These are phyloP conservation scores for Myotis yumanensis DNA, from an alignment of 2,113 vertebrate genomes.

Conservation along the genomic window DNA sequence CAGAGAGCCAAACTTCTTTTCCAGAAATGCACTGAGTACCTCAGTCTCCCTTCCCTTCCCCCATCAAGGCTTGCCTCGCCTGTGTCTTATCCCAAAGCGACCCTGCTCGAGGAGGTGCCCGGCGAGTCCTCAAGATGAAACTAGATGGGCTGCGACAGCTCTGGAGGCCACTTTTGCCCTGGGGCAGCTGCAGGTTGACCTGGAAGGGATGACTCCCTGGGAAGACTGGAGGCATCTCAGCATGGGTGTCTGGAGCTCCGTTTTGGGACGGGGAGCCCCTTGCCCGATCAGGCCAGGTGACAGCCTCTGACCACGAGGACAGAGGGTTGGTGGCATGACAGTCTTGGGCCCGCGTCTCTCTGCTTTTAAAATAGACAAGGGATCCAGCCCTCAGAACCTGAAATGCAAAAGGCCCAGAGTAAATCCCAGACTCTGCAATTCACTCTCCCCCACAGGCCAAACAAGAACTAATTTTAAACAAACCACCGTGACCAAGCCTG, in stretches of 20 bases:
- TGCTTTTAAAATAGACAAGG: background rate
- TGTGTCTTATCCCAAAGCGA: background rate
- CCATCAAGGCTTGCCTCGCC: background rate
- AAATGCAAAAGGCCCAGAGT: background rate
- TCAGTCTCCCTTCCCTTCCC: too few species aligned
- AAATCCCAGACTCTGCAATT: constrained; percentile 37
- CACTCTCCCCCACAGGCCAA: constrained; percentile 40
- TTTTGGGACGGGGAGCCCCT: background rate
- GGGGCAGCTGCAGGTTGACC: background rate
- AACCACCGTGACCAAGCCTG: constrained; percentile 34
- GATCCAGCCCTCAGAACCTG: background rate
- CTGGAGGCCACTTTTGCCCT: background rate
- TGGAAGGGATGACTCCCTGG: background rate
- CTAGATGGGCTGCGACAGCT: background rate
- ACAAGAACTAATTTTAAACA: constrained; percentile 68
- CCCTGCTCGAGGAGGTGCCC: too few species aligned
- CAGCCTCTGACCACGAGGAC: background rate
- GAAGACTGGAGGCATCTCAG: background rate
- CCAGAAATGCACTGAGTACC: too few species aligned
- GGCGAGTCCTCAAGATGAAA: background rate
- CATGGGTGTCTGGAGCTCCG: rapidly evolving
- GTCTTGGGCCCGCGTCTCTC: background rate
- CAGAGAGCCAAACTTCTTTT: background rate
- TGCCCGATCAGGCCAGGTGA: background rate
- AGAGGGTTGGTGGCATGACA: background rate